Conservation (phyloP, 2,888 invertebrate species). For the Andricus quercusramuli region DNA sequence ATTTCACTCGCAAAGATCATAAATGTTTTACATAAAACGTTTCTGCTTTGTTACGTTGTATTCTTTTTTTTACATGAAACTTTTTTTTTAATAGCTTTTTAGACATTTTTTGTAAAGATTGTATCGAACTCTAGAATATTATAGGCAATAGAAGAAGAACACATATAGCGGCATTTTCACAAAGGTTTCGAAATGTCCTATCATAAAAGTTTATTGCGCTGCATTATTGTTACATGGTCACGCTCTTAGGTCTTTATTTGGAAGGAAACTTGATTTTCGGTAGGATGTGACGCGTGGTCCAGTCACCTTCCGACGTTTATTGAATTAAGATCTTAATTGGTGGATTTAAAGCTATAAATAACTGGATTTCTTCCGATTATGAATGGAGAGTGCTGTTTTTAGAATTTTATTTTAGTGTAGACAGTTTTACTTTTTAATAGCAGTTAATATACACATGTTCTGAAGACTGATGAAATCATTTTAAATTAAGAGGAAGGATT, state of each 20-base stretch:
- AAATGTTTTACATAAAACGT: slow-evolving; percentile 8
- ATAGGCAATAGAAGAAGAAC: slow-evolving; percentile 12
- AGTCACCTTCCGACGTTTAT: slow-evolving; percentile 33
- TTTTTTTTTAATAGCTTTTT: background rate
- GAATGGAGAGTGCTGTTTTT: slow-evolving; percentile 14
- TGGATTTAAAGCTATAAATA: slow-evolving; percentile 30
- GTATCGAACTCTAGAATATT: background rate
- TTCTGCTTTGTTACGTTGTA: background rate
- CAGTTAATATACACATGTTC: slow-evolving; percentile 14
- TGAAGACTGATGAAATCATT: background rate
- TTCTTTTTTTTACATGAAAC: background rate
- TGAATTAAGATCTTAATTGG: slow-evolving; percentile 40
- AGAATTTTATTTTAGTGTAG: slow-evolving; percentile 12
- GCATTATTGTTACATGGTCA: slow-evolving; percentile 53
- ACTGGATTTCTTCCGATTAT: slow-evolving; percentile 28
- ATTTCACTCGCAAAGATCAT: slow-evolving; percentile 3
- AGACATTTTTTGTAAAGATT: background rate
- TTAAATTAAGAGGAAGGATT: background rate
- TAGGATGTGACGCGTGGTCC: slow-evolving; percentile 35
- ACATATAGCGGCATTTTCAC: slow-evolving; percentile 48
- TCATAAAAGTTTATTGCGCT: slow-evolving; percentile 57
- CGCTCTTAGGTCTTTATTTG: slow-evolving; percentile 55
- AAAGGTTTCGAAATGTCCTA: slow-evolving; percentile 53
- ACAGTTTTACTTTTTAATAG: background rate
- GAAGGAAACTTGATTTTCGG: slow-evolving; percentile 50